These are phyloP conservation scores for Caranx melampygus DNA, from an alignment of 2,113 vertebrate species.

Conservation along the genomic window DNA sequence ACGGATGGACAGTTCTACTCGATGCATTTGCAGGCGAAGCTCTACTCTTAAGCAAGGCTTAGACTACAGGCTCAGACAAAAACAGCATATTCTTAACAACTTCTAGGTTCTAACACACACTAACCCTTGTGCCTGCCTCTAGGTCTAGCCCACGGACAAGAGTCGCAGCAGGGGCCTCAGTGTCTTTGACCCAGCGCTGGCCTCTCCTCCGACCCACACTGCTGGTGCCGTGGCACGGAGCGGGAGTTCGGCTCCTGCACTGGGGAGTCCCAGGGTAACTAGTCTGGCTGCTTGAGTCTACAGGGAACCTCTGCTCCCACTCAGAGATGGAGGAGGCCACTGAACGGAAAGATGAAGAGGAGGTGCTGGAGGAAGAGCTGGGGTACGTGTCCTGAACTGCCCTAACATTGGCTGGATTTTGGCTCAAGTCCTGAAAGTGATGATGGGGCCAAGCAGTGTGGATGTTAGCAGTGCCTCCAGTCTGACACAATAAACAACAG, in stretches of 20 bases:
- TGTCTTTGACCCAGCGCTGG: constrained; percentile 83
- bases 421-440: constrained; percentile 70
- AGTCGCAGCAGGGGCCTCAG: constrained; percentile 73
- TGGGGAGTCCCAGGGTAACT: constrained; percentile 73
- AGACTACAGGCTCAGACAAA: constrained; percentile 12
- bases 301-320: constrained; percentile 92
- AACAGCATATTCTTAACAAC: not conserved
- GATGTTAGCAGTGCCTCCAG: constrained; percentile 41
- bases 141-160: constrained; percentile 82
- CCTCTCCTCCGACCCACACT: constrained; percentile 90
- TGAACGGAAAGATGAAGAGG: constrained; percentile 88
- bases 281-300: constrained; percentile 79
- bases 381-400: constrained; percentile 74
- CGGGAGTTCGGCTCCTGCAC: constrained; percentile 81
- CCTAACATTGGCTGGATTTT: constrained; percentile 65
- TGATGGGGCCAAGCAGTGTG: constrained; percentile 53
- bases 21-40: constrained; percentile 40
- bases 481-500: constrained; percentile 43
- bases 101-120: constrained; percentile 76
- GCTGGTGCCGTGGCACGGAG: constrained; percentile 65
- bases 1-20: constrained; percentile 17
- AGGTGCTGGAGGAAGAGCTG: constrained; percentile 61
- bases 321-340: constrained; percentile 93
- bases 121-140: constrained; percentile 90
- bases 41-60: constrained; percentile 8